A percentile compares a stretch with the other conserved stretches of the same genome.
Evolutionary conservation across 2,113 vertebrate genomes (phyloP).

Genomic region (Alces alces): DNA sequence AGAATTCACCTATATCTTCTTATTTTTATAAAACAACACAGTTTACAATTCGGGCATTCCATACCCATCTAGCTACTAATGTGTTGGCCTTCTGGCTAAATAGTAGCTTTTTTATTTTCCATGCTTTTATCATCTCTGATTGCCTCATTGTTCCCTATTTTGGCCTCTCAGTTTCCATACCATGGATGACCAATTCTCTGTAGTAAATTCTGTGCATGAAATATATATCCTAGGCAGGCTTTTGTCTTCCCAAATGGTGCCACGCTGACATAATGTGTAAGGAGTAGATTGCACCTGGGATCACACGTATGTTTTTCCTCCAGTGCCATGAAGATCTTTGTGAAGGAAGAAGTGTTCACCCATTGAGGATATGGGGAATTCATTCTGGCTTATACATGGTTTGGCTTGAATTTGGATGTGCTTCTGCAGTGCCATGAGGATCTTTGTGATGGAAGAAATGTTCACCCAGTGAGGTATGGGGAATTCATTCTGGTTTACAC

Average conservation of each 20-base stretch:
- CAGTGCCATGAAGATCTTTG: background rate
- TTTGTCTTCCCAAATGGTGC: background rate
- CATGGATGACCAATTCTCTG: background rate
- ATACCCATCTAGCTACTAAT: background rate
- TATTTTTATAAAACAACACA: background rate
- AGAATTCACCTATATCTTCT: background rate
- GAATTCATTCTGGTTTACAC: background rate
- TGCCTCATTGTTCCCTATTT: background rate
- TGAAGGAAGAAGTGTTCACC: background rate
- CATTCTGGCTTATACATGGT: background rate
- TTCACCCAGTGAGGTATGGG: background rate
- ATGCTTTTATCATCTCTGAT: background rate
- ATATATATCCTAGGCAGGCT: background rate
- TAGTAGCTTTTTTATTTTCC: background rate
- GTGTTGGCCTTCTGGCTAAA: background rate
- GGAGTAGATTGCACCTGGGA: too few relatives aligned
- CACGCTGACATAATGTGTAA: background rate
- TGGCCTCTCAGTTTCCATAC: background rate
- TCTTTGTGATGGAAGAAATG: background rate
- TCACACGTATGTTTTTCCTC: background rate
- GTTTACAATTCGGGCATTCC: background rate
- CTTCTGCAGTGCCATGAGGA: background rate
- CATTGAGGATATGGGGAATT: background rate
- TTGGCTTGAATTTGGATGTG: background rate
- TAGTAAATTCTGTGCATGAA: background rate